These are phyloP conservation scores for Gymnothorax reevesii DNA, from an alignment of 2,797 vertebrate genomes.

Conservation along the genomic window DNA sequence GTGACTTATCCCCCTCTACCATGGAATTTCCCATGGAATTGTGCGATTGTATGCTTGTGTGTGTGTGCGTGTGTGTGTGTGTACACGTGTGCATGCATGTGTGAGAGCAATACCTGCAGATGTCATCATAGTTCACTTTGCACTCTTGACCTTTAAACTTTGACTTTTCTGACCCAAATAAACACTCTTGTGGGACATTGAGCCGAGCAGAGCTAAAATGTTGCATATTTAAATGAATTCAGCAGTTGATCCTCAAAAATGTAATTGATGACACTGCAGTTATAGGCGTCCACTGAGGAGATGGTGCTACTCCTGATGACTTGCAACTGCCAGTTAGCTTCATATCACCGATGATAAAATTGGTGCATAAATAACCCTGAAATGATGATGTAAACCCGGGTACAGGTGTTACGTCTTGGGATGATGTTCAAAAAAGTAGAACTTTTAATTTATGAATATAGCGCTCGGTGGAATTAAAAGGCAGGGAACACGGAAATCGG, in stretches of 20 bases:
- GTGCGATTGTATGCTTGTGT: too few relatives aligned
- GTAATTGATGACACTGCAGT: background rate
- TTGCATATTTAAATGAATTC: background rate
- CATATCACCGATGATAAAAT: background rate
- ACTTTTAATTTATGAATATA: too few relatives aligned
- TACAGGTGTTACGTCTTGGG: too few relatives aligned
- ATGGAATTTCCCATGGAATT: background rate
- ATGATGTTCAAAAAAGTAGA: too few relatives aligned
- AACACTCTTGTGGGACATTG: too few relatives aligned
- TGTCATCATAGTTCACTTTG: too few relatives aligned
- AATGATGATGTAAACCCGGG: too few relatives aligned
- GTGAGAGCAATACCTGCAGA: too few relatives aligned
- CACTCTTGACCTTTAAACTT: background rate
- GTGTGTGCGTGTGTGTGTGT: too few relatives aligned
- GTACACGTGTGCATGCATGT: too few relatives aligned
- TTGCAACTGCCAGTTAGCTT: background rate
- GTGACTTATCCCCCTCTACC: background rate
- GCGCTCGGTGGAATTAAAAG: too few relatives aligned
- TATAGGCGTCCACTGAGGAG: background rate
- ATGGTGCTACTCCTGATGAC: background rate
- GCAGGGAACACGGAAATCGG: too few relatives aligned
- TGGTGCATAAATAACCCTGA: background rate
- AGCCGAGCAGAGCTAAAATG: background rate
- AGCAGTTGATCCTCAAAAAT: background rate
- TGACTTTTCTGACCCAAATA: background rate